Base-by-base conservation (phyloP, 2,888 invertebrate genomes). In the Plemyria rubiginata region DNA sequence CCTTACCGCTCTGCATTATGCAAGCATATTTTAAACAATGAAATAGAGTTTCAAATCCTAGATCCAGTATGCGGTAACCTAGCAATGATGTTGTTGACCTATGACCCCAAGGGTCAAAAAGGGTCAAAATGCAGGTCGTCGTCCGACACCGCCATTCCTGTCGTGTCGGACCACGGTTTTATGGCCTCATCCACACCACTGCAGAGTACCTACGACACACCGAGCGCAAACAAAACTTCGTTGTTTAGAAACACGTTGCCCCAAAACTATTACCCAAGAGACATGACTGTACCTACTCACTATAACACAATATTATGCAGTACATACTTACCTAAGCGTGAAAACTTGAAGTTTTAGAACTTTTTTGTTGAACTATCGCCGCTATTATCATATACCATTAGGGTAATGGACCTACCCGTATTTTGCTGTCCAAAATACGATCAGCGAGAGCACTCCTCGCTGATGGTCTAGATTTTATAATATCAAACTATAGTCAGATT, bases 101-200 rank as follows among this genome's bases (percentile, higher is more conserved):
- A 36, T 65, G 68, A 67, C 56, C 62, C 60, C 60, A 48, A 51
- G 54, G 64, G 60, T 65, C 64, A 60, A 65, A 58, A 54, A 60
- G 60, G 68, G 68, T 70, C 68, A 58, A 67, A 67, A 66, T 56
- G 38, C 50, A 51, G 57, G 68, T 61, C 66, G 49, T 62, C 62
- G 62, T 54, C 62, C 67, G 36, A 52, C 36, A 41, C 53, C 41
- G 49, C 57, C 53, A 48, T 8, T 59, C 51, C 61, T 53, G 60
- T 48, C 53, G 52, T 46, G 53, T 29, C 54, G 29, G 15, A 54
- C 12, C 51, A 52, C 61, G 43, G 60, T 65, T 68, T 68, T 68
- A 68, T 60, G 58, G 60, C 56, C 50, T 55, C 67, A 45, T 54
- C 60, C 54, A 56, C 54, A 60, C 62, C 54, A 53, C 16, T 60